Evolutionary conservation across 2,888 invertebrate species (phyloP), one percentile per base, ranked within the genome.

Genomic region (Brachycybe producta): DNA sequence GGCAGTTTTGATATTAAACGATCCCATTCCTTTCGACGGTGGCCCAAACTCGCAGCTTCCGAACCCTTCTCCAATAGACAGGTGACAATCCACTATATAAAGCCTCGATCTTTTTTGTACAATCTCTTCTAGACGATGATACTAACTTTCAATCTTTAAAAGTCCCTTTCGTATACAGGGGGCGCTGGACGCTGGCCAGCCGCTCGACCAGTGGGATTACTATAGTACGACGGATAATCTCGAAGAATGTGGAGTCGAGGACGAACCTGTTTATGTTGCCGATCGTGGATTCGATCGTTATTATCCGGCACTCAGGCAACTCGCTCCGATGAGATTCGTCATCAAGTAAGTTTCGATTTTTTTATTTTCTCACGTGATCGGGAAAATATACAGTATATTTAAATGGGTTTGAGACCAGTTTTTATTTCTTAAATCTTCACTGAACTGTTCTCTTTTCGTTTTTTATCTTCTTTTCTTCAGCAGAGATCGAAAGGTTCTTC

Each of bases 401-500:
- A 4, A 24, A 40, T 19, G 3, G 24, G n/a, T n/a, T n/a, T n/a
- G n/a, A n/a, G n/a, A n/a, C n/a, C 7, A 30, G 7, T 7, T 13
- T 11, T 13, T 7, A 30, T 11, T 30, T 30, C 7, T 7, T 30
- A 30, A 13, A 11, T 7, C 36, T 36, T n/a, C 15, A 36, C 36
- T 36, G n/a, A n/a, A 36, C 8, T 30, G 8, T 8, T 11, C 32
- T 30, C 8, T 11, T 11, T 30, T 30, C 8, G 32, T 8, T 11
- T 30, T 30, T 30, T 30, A n/a, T 30, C 13, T 30, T 11, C 8
- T 30, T 30, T 30, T 30, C 13, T 30, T 30, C 55, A 56, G 8
- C 56, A 64, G 64, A 13, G 54, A 60, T 2, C 61, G 61, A 48
- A 60, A 60, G 50, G 60, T 53, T 44, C 66, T 68, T 61, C 69